Evolutionary conservation across 1,140 invertebrate genomes (phyloP).

Genomic region (Tetramorium alpestre): DNA sequence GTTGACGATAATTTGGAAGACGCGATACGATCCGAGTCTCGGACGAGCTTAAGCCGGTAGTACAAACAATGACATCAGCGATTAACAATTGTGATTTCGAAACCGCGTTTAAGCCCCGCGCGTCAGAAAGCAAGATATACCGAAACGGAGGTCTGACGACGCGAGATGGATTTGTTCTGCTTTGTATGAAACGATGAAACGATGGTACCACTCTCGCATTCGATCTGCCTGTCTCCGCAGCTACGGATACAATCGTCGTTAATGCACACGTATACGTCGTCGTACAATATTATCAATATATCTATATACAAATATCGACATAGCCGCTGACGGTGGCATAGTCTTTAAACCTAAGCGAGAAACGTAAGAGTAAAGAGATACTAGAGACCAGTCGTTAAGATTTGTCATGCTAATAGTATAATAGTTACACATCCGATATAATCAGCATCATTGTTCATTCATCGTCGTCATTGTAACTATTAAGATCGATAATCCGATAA

Average conservation of each 20-base stretch:
- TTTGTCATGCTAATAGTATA: slow-evolving; percentile 80
- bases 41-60: slow-evolving; percentile 51
- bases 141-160: slow-evolving; percentile 39
- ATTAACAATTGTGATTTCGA: slow-evolving; percentile 25
- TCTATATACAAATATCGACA: slow-evolving; percentile 78
- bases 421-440: slow-evolving; percentile 78
- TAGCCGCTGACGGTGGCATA: slow-evolving; percentile 70
- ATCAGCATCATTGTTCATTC: slow-evolving; percentile 62
- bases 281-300: slow-evolving; percentile 72
- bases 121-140: neutral
- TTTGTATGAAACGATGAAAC: slow-evolving; percentile 6
- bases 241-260: slow-evolving; percentile 63
- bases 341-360: slow-evolving; percentile 74
- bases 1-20: slow-evolving; percentile 71
- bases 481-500: slow-evolving; percentile 57
- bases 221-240: slow-evolving; percentile 61
- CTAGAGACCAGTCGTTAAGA: slow-evolving; percentile 79
- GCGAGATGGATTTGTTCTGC: neutral
- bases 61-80: slow-evolving; percentile 55
- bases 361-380: slow-evolving; percentile 78
- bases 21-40: slow-evolving; percentile 68
- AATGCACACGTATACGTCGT: slow-evolving; percentile 62
- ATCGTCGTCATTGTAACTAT: slow-evolving; percentile 48
- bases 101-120: slow-evolving; percentile 3
- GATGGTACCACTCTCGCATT: slow-evolving; percentile 55